Base-by-base conservation (phyloP, 1,140 invertebrate genomes). In the Leptinotarsa defecta region DNA sequence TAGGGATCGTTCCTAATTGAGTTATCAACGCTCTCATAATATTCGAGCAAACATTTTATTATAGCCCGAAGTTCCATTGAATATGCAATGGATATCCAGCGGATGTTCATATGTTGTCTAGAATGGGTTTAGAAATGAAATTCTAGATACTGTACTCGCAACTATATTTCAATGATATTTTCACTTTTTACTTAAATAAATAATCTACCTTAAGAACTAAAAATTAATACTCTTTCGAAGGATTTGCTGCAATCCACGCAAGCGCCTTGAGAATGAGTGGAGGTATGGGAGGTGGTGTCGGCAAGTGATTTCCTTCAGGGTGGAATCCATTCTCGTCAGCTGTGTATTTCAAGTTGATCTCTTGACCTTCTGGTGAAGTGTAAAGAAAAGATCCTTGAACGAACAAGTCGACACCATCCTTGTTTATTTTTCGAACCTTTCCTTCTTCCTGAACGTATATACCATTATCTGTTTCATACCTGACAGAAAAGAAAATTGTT, bases 301-400 rank as follows among this genome's bases (percentile, higher is more conserved):
- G 87, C 43, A 90, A 84, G 78, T 90, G 89, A 57, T 85, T 88
- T 43, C 89, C 89, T 24, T 83, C 79, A 24, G 91, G 87, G 43
- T 88, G 83, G 84, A 91, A 92, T 22, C 91, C 91, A 78, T 91
- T 91, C 81, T 92, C 90, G 80, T 92, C 91, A 57, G 91, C 91
- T n/a, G 86, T 88, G 81, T 87, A 87, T 5, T 73, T 79, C 19
- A 86, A 71, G 11, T 74, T 73, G 63, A 84, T 82, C 27, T 77
- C 62, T 80, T 82, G 75, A 19, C 85, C 85, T 76, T 86, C 85
- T 19, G 85, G 85, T 13, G 84, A 78, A n/a, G 81, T 83, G 74
- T 83, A 86, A 34, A 79, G 72, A 75, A 81, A 86, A 13, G 81
- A 83, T 34, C 84, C 84, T 75, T 79, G 74, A 22, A 82, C 81